phyloP scores from a whole-genome alignment of 2,888 invertebrate species.

The Pandemis cinnamomeana region DNA sequence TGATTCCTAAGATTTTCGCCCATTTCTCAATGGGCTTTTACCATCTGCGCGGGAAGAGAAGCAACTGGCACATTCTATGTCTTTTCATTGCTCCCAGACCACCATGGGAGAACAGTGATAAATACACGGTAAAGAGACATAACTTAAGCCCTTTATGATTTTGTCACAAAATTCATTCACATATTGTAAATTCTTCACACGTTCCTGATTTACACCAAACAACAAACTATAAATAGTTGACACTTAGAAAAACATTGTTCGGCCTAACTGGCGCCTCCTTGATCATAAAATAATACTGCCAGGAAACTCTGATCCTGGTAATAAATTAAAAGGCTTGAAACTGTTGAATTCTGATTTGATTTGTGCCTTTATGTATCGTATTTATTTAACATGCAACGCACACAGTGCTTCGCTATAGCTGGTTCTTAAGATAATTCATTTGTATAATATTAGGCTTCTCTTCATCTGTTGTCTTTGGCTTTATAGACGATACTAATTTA shows the following conservation, averaged over 20 bases:
- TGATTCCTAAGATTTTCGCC: too few species aligned
- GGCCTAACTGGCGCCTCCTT: constrained; percentile 58
- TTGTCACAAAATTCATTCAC: not conserved
- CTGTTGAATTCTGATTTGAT: constrained; percentile 62
- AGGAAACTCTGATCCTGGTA: constrained; percentile 64
- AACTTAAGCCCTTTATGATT: too few species aligned
- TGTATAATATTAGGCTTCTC: too few species aligned
- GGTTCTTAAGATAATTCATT: constrained; percentile 1
- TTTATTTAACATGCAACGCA: constrained; percentile 34
- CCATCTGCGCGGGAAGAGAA: too few species aligned
- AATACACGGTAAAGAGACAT: too few species aligned
- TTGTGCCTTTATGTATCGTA: constrained; percentile 43
- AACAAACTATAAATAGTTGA: constrained; percentile 43
- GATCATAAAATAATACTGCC: constrained; percentile 63
- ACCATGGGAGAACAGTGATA: too few species aligned
- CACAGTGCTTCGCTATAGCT: constrained; percentile 13
- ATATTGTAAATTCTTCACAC: not conserved
- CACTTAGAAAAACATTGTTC: constrained; percentile 60
- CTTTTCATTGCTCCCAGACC: too few species aligned
- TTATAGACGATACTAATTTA: too few species aligned
- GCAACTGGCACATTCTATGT: too few species aligned
- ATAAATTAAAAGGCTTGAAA: constrained; percentile 65
- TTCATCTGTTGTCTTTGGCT: too few species aligned
- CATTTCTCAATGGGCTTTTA: too few species aligned
- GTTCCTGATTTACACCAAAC: constrained; percentile 47